phyloP scores from a whole-genome alignment of 2,888 invertebrate genomes.

The Cylloceria caligata region DNA sequence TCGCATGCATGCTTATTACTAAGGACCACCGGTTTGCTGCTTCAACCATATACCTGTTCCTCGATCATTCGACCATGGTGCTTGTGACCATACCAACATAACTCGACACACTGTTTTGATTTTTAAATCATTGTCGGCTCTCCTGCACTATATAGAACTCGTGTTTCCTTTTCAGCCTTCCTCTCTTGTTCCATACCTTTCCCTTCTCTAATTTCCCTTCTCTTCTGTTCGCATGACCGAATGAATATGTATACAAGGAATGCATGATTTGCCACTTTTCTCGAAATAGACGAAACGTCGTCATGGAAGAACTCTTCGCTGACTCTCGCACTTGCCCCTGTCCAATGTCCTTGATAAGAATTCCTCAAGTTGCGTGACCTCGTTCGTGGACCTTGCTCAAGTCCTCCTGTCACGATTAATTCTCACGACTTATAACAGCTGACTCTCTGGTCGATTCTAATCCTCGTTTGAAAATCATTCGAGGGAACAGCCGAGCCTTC shows the following conservation, averaged over 20 bases:
- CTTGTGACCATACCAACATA: constrained; percentile 1
- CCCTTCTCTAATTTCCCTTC: neutral
- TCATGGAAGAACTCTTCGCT: constrained; percentile 28
- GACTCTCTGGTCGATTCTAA: constrained; percentile 9
- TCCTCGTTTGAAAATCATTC: neutral
- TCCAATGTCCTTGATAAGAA: constrained; percentile 56
- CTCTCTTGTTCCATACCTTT: neutral
- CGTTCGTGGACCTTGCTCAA: constrained; percentile 51
- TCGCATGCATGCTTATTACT: constrained; percentile 81
- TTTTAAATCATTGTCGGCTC: constrained; percentile 13
- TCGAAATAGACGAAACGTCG: constrained; percentile 52
- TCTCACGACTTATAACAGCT: neutral
- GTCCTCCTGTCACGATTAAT: neutral
- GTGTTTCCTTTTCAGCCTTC: constrained; percentile 9
- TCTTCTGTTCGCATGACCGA: neutral
- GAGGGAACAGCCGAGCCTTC: neutral
- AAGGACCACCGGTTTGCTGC: constrained; percentile 53
- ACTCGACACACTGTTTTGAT: constrained; percentile 1
- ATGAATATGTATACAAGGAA: constrained; percentile 67
- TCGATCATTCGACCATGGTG: neutral
- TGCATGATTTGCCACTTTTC: constrained; percentile 60
- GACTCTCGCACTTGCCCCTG: constrained; percentile 9
- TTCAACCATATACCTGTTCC: neutral
- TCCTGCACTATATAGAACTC: neutral
- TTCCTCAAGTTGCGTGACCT: constrained; percentile 52